Evolutionary conservation across 2,797 vertebrate species (phyloP), one percentile per base, ranked within the genome.

Genomic region (Halcyon badia): DNA sequence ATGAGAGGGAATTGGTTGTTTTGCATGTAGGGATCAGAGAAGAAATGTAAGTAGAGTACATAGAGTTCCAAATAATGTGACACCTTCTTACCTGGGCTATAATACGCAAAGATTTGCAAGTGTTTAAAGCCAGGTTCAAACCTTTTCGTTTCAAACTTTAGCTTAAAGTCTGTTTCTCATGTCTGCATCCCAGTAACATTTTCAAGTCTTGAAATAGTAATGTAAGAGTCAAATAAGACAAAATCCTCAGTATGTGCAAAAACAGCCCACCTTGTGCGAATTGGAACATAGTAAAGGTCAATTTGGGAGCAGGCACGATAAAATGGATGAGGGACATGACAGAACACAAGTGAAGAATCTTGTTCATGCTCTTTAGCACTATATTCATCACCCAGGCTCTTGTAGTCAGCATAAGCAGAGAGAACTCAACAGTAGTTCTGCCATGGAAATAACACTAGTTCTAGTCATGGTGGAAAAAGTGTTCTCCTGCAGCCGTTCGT

Each of bases 241-340:
- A 73, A 83, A 39, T 24, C 11, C 2, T 56, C 64, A 25, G 7
- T 60, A 25, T 5, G 9, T 22, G 30, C 16, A 83, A 58, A 76
- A 73, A 9, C 31, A 3, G 0, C 12, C 9, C 14, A 41, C 1
- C 4, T 11, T 9, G 5, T 33, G 17, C 61, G 57, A 56, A 65
- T 1, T 37, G 6, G 58, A 88, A 46, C 5, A 22, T 2, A 16
- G 17, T 33, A 16, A 73, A 60, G 11, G 35, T 49, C 61, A 81
- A 0, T 35, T 51, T 19, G 64, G n/a, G 16, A 83, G 24, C n/a
- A 87, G 49, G 71, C 24, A 49, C 2, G 11, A 42, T 35, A 39
- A 89, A 86, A 88, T 2, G 10, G 24, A 54, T 65, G 20, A 76
- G 44, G 35, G 5, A 69, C 16, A 22, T 13, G 49, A 54, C 10